Evolutionary conservation across 2,797 vertebrate genomes (phyloP), one percentile per base, ranked within the genome.

Genomic region (Enteromius mattozi): DNA sequence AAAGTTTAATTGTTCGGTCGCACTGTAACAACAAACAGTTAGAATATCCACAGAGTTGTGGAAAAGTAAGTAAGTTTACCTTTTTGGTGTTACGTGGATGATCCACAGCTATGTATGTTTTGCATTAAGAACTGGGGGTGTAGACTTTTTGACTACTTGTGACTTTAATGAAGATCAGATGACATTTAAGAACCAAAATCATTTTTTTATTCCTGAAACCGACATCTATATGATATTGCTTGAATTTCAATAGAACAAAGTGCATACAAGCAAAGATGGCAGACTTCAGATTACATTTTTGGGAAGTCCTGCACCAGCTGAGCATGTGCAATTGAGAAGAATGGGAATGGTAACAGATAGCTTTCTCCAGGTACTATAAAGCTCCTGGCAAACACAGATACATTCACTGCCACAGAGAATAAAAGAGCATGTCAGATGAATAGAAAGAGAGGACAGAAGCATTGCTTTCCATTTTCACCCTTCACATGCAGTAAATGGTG

Each of bases 391-490:
- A 54, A 69, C 27, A 78, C 30, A 75, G 33, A 80, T 45, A 74
- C 8, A 59, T n/a, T 47, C 30, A 13, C 45, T 13, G 17, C 56
- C 42, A 72, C 30, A 21, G 56, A 65, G 42, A 80, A 72, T 66
- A 40, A 77, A 86, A 86, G 40, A 42, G 68, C 9, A 47, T 66
- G 81, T 68, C 59, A 79, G 75, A 82, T 21, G n/a, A 76, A 75
- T 59, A 77, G 35, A 70, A 40, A 61, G 40, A 69, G 61, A 65
- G 8, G 45, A 27, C 81, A 66, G 69, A 42, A 66, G n/a, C 40
- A 74, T 74, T 72, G 54, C 56, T 83, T 74, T 49, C 42, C 5
- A 68, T 85, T 81, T 71, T 71, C 59, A 75, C 30, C 42, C 56
- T 75, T 74, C 30, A 75, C 81, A 75, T 6, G 30, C 42, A 66